These are phyloP conservation scores for Lamprotornis superbus DNA, from an alignment of 2,113 vertebrate species.

Conservation along the genomic window DNA sequence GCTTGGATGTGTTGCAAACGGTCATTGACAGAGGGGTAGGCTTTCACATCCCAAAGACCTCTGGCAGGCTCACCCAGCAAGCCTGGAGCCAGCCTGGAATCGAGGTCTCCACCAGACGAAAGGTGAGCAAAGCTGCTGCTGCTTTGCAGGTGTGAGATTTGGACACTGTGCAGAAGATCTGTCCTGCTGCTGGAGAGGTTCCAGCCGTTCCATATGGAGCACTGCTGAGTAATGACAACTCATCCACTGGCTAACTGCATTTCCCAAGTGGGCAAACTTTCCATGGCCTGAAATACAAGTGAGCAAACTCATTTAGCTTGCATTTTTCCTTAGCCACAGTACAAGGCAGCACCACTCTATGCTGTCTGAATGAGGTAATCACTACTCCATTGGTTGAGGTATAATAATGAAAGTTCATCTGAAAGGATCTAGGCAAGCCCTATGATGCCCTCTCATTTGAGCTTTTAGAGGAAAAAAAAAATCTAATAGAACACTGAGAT, in stretches of 20 bases:
- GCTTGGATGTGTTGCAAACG: neutral
- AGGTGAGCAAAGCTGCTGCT: neutral
- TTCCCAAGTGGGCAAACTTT: neutral
- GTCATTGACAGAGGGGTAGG: neutral
- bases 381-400: neutral
- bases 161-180: neutral
- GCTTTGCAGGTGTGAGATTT: neutral
- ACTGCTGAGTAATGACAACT: rapidly evolving
- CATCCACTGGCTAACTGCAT: neutral
- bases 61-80: neutral
- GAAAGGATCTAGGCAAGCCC: neutral
- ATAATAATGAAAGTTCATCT: neutral
- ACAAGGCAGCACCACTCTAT: neutral
- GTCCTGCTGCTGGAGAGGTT: neutral
- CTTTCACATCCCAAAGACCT: neutral
- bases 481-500: neutral
- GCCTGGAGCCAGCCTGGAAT: neutral
- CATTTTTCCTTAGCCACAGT: neutral
- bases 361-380: neutral
- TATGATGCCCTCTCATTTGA: neutral
- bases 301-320: neutral
- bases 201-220: neutral
- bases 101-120: neutral
- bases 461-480: neutral
- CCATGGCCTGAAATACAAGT: neutral